Evolutionary conservation across 1,140 invertebrate species (phyloP).

Genomic region (Papilio aristodemus): DNA sequence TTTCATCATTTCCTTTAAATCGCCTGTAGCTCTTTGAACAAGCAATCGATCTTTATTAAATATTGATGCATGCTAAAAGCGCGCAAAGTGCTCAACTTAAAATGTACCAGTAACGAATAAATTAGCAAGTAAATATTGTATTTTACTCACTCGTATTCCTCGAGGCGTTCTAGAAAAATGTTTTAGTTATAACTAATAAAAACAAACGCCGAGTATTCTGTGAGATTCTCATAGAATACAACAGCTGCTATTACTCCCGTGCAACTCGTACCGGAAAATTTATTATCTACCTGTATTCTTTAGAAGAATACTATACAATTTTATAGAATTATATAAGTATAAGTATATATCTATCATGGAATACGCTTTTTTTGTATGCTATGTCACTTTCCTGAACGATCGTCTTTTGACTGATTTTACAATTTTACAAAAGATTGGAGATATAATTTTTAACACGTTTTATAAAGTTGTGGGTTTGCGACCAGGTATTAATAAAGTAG

Average conservation of each 20-base stretch:
- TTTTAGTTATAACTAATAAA: conserved; percentile 26
- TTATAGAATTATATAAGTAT: background rate
- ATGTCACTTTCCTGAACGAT: no score
- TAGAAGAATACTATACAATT: background rate
- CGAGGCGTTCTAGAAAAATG: conserved; percentile 10
- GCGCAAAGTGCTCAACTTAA: conserved; percentile 30
- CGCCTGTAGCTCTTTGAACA: conserved; percentile 21
- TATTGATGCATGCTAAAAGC: conserved; percentile 30
- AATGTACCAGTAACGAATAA: conserved; percentile 29
- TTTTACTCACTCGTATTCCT: conserved; percentile 24
- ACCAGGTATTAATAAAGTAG: no score
- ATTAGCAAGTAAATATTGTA: conserved; percentile 28
- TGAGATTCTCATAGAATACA: conserved; percentile 20
- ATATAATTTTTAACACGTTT: no score
- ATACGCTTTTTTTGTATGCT: background rate
- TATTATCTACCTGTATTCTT: conserved; percentile 5
- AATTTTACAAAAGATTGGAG: no score
- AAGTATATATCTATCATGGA: no score
- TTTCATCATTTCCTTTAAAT: conserved; percentile 7
- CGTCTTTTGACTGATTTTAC: no score
- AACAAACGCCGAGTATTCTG: conserved; percentile 6
- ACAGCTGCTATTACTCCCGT: conserved; percentile 18
- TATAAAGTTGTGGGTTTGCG: no score
- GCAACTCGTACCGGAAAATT: conserved; percentile 11
- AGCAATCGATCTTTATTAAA: conserved; percentile 28